Evolutionary conservation across 2,888 invertebrate species (phyloP), one percentile per base, ranked within the genome.

Genomic region (Ethmia dodecea): DNA sequence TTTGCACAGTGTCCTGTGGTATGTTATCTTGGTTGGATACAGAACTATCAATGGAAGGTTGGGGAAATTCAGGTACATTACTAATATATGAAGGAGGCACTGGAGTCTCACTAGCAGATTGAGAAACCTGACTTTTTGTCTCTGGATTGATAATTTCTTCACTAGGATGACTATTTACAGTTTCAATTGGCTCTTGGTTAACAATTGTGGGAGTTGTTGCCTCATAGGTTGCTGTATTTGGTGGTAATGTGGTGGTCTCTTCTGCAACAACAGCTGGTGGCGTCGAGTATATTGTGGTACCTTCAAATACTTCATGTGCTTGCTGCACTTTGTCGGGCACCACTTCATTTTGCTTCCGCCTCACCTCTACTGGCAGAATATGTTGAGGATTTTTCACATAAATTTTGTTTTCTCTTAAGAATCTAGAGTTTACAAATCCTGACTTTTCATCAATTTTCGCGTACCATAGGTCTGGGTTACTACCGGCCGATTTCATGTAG

Each of bases 401-500:
- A 28, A 92, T 52, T 65, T 88, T 90, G 3, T 58, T 57, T 76
- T 94, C 94, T 53, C 75, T 77, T 31, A 94, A 61, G 49, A 90
- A 86, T 1, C 55, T 58, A 33, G 79, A 74, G 13, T 89, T 91
- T 1, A 89, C 89, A 67, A 92, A 94, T 13, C 94, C 94, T 38
- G 88, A 68, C 57, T 88, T 88, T 16, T 91, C 92, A 45, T 88
- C 79, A 28, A 93, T 90, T 73, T 88, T 89, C 28, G 88, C 91
- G 44, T 90, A 93, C 93, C 93, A 94, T 31, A 90, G 65, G 42
- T 90, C 88, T 13, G 55, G 37, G 40, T 88, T 79, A 14, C 75
- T 74, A 31, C 91, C 93, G 56, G 91, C 91, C 49, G 90, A 88
- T 75, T 94, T 94, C 67, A 93, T 93, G 55, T 78, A 91, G 43